Base-by-base conservation (phyloP, 2,113 vertebrate genomes). In the Empidonax alnorum region DNA sequence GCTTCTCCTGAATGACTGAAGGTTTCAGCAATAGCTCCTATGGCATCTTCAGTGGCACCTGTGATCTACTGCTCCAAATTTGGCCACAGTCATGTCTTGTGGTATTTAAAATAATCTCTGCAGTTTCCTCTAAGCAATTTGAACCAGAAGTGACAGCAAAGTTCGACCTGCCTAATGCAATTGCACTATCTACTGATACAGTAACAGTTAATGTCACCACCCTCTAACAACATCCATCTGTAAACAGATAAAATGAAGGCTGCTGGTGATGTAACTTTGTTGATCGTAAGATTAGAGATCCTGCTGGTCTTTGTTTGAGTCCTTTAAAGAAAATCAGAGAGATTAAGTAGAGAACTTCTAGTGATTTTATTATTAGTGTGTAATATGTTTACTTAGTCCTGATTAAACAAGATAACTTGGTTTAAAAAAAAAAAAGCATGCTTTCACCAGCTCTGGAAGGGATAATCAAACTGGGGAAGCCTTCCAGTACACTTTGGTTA, bases 121-220 rank as follows among this genome's bases (percentile, higher is more conserved):
- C 42, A 37, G 59, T 83, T 91, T 94, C 52, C 84, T 87, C 61
- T 69, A 59, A 87, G 81, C 62, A 91, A 44, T 6, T 76, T 42
- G 58, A 91, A 23, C 21, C 74, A 87, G 92, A 93, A 82, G 50
- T 35, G 94, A 83, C 46, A 47, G 62, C 16, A 28, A 78, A 74
- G 19, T 75, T 87, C 0, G 1, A 17, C 59, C 89, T 91, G 58
- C 55, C 52, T 92, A 49, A 74, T 66, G 69, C 69, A 87, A 82
- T 85, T 76, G 81, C 67, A 52, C 41, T 87, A 10, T 89, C 93
- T 96, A 24, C 66, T 83, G 87, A 94, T 77, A 74, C 52, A 59
- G 89, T 67, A 94, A 95, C 75, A 94, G 96, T 91, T 96, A 96
- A 96, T 90, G 91, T 93, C 91, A 85, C 92, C 86, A 83, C 78